These are phyloP conservation scores for Squalus acanthias DNA, from an alignment of 2,797 vertebrate genomes.

Conservation along the genomic window DNA sequence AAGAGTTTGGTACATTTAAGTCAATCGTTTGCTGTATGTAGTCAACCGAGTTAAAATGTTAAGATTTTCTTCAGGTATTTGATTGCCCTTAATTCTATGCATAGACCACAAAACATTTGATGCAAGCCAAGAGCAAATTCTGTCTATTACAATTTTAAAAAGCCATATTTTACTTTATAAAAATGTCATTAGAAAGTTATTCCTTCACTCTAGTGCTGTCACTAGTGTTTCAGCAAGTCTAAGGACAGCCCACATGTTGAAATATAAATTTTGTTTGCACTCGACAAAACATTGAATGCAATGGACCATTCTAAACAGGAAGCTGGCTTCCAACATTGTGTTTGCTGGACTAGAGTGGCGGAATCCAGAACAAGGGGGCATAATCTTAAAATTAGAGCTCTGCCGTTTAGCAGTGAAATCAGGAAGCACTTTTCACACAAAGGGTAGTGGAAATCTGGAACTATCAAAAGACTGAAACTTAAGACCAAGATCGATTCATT, in stretches of 20 bases:
- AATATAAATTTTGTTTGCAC: neutral
- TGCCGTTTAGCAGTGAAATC: neutral
- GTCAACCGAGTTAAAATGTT: neutral
- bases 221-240: neutral
- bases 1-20: neutral
- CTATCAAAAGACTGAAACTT: neutral
- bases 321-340: neutral
- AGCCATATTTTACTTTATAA: neutral
- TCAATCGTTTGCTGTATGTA: neutral
- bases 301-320: neutral
- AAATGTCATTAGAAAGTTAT: neutral
- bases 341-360: neutral
- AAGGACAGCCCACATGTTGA: neutral
- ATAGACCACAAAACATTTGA: neutral
- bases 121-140: neutral
- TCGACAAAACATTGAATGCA: neutral
- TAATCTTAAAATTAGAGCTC: neutral
- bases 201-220: neutral
- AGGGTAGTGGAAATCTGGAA: neutral
- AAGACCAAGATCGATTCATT: neutral
- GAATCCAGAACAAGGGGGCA: no score
- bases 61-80: neutral
- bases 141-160: neutral
- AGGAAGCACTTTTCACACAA: neutral
- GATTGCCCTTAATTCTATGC: neutral